Evolutionary conservation across 2,113 vertebrate species (phyloP).

Genomic region (Pongo pygmaeus): DNA sequence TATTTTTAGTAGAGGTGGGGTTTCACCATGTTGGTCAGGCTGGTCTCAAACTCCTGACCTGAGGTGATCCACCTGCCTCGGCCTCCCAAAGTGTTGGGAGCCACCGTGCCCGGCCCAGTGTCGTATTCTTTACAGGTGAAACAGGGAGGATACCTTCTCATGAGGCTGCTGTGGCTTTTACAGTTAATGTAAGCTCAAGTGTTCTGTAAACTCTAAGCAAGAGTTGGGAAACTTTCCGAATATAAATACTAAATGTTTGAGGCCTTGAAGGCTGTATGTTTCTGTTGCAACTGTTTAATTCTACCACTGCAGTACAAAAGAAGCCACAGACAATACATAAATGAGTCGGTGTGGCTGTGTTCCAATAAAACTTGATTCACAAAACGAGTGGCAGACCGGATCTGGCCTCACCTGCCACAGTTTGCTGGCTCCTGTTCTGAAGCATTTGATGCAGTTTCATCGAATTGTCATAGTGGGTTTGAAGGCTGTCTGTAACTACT

Average conservation of each 20-base stretch:
- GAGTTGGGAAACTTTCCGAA: neutral
- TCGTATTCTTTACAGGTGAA: neutral
- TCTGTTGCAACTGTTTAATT: neutral
- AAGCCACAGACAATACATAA: neutral
- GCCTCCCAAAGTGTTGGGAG: too few relatives aligned
- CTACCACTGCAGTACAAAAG: neutral
- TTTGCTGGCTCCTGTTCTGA: neutral
- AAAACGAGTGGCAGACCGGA: neutral
- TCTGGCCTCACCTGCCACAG: neutral
- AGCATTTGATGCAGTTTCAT: accelerated
- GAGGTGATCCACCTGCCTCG: too few relatives aligned
- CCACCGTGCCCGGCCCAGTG: too few relatives aligned
- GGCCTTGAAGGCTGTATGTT: neutral
- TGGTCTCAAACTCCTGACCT: too few relatives aligned
- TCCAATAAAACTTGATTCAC: neutral
- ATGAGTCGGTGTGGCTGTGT: neutral
- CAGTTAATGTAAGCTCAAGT: too few relatives aligned
- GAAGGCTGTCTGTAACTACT: accelerated
- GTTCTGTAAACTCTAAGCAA: neutral
- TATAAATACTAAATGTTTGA: neutral
- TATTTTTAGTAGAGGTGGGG: too few relatives aligned
- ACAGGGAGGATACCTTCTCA: neutral
- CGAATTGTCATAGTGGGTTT: neutral
- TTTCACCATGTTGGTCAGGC: too few relatives aligned
- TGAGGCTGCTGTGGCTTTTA: neutral